Evolutionary conservation across 2,888 invertebrate genomes (phyloP).

Genomic region (Acrobasis suavella): DNA sequence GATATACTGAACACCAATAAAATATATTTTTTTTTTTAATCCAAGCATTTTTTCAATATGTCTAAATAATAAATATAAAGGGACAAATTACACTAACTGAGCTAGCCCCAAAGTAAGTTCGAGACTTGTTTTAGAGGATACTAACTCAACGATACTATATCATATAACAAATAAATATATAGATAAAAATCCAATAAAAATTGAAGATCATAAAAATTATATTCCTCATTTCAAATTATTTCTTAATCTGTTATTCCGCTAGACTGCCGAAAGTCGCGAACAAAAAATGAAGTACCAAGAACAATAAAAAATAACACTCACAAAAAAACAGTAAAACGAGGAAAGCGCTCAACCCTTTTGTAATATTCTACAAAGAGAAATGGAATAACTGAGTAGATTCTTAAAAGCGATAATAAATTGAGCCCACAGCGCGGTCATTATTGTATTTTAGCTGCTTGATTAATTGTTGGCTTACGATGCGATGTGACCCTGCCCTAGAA

Average conservation of each 20-base stretch:
- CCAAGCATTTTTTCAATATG: too few relatives aligned
- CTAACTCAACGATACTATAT: too few relatives aligned
- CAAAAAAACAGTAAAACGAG: constrained; percentile 31
- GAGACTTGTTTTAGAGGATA: too few relatives aligned
- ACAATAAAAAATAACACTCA: constrained; percentile 21
- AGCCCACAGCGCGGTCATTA: constrained; percentile 48
- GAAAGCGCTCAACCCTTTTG: constrained; percentile 48
- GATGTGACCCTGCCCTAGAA: neutral
- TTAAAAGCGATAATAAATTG: constrained; percentile 56
- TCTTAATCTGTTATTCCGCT: neutral
- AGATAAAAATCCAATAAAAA: too few relatives aligned
- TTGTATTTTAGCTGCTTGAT: constrained; percentile 32
- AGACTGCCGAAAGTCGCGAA: neutral
- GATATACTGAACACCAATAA: too few relatives aligned
- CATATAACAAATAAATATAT: too few relatives aligned
- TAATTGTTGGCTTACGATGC: constrained; percentile 11
- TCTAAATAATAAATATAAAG: too few relatives aligned
- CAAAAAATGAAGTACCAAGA: neutral
- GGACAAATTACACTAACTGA: too few relatives aligned
- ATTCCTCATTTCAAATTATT: neutral
- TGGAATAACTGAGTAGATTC: constrained; percentile 47
- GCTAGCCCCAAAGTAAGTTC: too few relatives aligned
- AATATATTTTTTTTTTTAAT: too few relatives aligned
- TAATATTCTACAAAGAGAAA: constrained; percentile 52
- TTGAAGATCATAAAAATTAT: too few relatives aligned